Percentiles rank a stretch among this genome's conserved stretches.
Evolutionary conservation across 1,140 invertebrate species (phyloP).

Genomic region (Heliconius melpomene): DNA sequence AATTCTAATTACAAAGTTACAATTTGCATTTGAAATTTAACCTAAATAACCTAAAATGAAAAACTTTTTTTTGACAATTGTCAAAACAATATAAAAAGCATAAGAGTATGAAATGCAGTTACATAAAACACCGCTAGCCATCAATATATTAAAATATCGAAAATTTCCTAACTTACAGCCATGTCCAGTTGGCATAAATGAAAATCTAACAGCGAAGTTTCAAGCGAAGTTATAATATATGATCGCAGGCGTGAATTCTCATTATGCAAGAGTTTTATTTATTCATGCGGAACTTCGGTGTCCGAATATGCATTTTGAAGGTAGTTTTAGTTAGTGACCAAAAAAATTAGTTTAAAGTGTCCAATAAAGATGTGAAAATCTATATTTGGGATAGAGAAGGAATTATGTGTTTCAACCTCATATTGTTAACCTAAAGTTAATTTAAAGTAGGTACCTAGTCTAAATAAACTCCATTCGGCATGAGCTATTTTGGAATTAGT

Average conservation of each 20-base stretch:
- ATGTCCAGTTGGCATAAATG: conserved; percentile 12
- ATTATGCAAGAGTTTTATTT: conserved; percentile 7
- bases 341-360: background rate
- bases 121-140: background rate
- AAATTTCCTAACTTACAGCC: background rate
- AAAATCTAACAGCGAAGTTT: conserved; percentile 6
- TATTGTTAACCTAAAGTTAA: too few species aligned
- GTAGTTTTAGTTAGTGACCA: background rate
- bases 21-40: too few species aligned
- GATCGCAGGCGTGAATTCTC: background rate
- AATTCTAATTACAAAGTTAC: too few species aligned
- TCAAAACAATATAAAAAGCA: too few species aligned
- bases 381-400: too few species aligned
- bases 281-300: background rate
- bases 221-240: background rate
- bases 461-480: too few species aligned
- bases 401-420: background rate
- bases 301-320: background rate
- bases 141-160: background rate
- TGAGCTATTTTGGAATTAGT: too few species aligned
- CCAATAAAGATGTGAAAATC: too few species aligned
- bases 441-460: too few species aligned
- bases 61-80: too few species aligned
- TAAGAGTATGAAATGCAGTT: too few species aligned
- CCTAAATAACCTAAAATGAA: too few species aligned